Conservation (phyloP, 2,113 vertebrate genomes). For the Phocoena phocoena region DNA sequence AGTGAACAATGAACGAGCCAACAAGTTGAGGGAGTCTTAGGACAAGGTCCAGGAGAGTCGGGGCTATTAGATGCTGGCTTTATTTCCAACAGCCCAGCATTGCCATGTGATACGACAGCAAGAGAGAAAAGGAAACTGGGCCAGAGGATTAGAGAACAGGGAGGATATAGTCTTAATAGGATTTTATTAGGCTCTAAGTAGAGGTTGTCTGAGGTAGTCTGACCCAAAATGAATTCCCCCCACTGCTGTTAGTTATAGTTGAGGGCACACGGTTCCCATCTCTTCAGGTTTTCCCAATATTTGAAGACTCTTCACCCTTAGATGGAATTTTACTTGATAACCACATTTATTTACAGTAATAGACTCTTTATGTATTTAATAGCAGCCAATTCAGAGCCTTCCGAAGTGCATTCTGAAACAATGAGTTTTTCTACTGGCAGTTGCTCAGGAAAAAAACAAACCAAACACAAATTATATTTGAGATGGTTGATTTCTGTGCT, state of each 20-base stretch:
- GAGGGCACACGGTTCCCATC: conserved; percentile 24
- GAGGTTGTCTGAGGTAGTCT: conserved; percentile 43
- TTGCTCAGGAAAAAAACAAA: not conserved
- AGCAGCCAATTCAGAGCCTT: conserved; percentile 28
- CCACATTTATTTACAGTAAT: conserved; percentile 57
- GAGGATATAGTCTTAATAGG: conserved; percentile 43
- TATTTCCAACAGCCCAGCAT: not conserved
- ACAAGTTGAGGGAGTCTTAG: not conserved
- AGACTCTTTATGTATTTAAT: conserved; percentile 55
- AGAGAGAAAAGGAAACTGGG: not conserved
- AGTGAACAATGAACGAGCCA: not conserved
- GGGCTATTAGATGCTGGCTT: not conserved
- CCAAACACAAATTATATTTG: not conserved
- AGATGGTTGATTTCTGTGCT: not conserved
- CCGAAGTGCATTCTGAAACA: conserved; percentile 39
- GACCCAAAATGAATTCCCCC: not conserved
- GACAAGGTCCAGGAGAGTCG: not conserved
- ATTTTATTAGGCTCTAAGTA: conserved; percentile 57
- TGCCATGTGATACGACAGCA: not conserved
- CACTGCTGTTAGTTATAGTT: conserved; percentile 55
- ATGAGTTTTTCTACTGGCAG: not conserved
- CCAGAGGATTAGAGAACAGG: conserved; percentile 29
- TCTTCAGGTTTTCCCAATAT: conserved; percentile 53
- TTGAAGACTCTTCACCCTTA: conserved; percentile 45
- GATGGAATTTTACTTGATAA: conserved; percentile 56